These are phyloP conservation scores for Drosophila sp. DNA, from an alignment of 1,140 invertebrate genomes.

Conservation along the genomic window DNA sequence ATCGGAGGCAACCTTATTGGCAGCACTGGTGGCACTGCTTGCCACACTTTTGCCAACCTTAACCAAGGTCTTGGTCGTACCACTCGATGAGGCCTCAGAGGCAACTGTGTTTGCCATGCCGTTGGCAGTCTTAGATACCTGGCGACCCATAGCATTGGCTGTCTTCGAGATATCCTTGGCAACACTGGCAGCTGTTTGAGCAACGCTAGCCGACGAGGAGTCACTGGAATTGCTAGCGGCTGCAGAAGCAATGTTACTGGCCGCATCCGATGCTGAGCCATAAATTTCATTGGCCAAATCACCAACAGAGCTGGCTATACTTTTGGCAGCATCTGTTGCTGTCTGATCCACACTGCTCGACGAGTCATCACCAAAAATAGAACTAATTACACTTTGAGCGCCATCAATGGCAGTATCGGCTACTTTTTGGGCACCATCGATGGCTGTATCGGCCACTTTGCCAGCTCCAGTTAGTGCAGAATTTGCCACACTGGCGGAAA, in stretches of 20 bases:
- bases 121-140: conserved; percentile 25
- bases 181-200: conserved; percentile 1
- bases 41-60: neutral
- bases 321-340: neutral
- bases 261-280: neutral
- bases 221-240: conserved; percentile 6
- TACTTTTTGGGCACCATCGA: neutral
- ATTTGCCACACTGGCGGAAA: neutral
- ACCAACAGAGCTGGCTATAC: neutral
- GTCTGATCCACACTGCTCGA: neutral
- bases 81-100: conserved; percentile 2
- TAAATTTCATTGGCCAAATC: neutral
- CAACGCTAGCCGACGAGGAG: neutral
- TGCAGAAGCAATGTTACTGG: conserved; percentile 8
- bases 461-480: neutral
- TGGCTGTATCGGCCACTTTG: neutral
- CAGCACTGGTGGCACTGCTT: neutral
- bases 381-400: neutral
- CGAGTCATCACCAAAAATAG: neutral
- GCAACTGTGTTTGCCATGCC: neutral
- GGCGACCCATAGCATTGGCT: conserved; percentile 5
- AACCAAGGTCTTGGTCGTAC: neutral
- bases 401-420: conserved; percentile 1
- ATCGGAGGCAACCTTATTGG: neutral
- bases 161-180: conserved; percentile 24